These are phyloP conservation scores for Clarias pachynema DNA, from an alignment of 2,797 vertebrate genomes.

Conservation along the genomic window DNA sequence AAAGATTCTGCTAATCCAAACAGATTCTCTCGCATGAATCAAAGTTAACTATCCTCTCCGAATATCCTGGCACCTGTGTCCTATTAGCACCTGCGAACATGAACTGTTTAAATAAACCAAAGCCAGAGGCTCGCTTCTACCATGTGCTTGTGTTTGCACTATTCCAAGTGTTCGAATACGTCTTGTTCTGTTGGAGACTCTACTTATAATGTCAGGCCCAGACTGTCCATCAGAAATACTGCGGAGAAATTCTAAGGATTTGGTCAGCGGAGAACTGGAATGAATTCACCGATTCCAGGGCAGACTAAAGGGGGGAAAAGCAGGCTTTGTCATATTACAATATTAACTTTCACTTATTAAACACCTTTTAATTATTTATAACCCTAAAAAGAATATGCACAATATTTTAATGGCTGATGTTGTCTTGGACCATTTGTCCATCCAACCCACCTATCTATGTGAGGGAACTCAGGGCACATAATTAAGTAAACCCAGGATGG, in stretches of 20 bases:
- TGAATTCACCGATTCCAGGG: background rate
- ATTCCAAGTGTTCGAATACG: background rate
- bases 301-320: background rate
- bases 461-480: too few species aligned
- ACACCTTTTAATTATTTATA: background rate
- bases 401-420: background rate
- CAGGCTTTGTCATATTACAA: background rate
- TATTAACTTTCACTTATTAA: background rate
- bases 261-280: background rate
- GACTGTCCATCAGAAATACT: too few species aligned
- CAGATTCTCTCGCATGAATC: background rate
- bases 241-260: background rate
- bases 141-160: background rate
- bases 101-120: constrained; percentile 18
- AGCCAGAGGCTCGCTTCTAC: background rate
- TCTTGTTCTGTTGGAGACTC: background rate
- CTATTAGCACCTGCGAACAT: constrained; percentile 14
- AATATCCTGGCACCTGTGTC: background rate
- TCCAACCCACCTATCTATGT: too few species aligned
- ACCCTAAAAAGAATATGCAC: background rate
- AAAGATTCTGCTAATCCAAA: constrained; percentile 8
- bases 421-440: background rate
- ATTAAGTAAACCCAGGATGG: too few species aligned
- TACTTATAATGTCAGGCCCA: background rate
- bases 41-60: background rate